These are phyloP conservation scores for Oncorhynchus mykiss DNA, from an alignment of 2,113 vertebrate genomes.

Conservation along the genomic window DNA sequence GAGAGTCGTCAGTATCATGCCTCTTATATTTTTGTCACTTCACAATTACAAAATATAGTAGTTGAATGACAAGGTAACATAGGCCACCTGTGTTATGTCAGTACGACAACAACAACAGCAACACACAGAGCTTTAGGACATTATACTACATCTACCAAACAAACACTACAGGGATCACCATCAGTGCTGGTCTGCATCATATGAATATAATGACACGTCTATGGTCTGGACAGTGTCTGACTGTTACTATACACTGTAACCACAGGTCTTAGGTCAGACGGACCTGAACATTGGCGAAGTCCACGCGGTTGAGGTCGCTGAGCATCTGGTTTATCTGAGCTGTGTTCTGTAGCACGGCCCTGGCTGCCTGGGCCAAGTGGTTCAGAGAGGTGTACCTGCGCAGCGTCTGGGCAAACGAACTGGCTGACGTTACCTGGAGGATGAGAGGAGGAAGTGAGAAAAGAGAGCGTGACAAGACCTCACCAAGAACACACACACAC, in stretches of 20 bases:
- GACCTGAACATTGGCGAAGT: constrained; percentile 92
- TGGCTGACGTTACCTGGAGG: constrained; percentile 84
- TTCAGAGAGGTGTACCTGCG: constrained; percentile 91
- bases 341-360: constrained; percentile 90
- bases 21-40: too few relatives aligned
- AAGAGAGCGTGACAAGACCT: too few relatives aligned
- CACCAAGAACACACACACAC: too few relatives aligned
- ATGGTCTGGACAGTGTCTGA: too few relatives aligned
- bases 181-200: too few relatives aligned
- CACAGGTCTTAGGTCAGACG: constrained; percentile 18
- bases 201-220: too few relatives aligned
- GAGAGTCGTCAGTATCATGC: too few relatives aligned
- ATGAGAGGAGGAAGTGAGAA: not conserved
- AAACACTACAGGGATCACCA: not conserved
- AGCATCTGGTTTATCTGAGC: constrained; percentile 95
- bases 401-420: constrained; percentile 90
- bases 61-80: too few relatives aligned
- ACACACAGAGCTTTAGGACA: not conserved
- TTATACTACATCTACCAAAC: not conserved
- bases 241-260: not conserved
- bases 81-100: too few relatives aligned
- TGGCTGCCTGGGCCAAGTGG: constrained; percentile 89
- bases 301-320: constrained; percentile 90
- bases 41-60: not conserved
- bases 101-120: too few relatives aligned